Conservation (phyloP, 2,797 vertebrate species). For the Ispidina lecontei region DNA sequence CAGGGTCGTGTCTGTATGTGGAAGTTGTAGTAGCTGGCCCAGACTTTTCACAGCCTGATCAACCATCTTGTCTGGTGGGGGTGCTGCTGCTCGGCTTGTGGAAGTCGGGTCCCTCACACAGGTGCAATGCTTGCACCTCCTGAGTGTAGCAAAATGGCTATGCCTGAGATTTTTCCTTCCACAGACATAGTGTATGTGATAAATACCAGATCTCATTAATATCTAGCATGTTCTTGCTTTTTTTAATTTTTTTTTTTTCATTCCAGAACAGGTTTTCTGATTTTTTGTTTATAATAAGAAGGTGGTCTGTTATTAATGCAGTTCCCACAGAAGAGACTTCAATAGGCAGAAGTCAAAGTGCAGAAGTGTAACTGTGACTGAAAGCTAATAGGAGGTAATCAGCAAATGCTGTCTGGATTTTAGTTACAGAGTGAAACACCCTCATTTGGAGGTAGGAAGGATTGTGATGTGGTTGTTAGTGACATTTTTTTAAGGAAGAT, state of each 20-base stretch:
- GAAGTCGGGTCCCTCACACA: background rate
- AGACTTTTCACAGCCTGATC: background rate
- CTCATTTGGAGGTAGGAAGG: background rate
- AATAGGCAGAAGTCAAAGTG: background rate
- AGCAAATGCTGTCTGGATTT: background rate
- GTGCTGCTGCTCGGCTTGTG: background rate
- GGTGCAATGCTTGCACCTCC: fast-evolving
- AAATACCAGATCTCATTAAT: background rate
- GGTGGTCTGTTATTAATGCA: background rate
- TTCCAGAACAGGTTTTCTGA: background rate
- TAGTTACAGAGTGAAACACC: background rate
- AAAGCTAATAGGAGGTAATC: background rate
- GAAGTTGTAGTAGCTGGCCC: background rate
- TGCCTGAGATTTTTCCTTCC: background rate
- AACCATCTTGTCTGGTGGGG: background rate
- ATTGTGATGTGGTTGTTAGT: background rate
- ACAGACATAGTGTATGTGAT: too few species aligned
- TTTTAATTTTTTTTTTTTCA: background rate
- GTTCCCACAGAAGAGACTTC: background rate
- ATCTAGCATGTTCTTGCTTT: background rate
- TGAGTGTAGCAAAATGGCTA: fast-evolving
- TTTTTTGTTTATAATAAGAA: background rate
- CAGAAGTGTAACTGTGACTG: background rate
- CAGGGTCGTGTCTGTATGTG: fast-evolving
- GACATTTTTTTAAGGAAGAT: background rate